phyloP scores from a whole-genome alignment of 2,888 invertebrate genomes.

The Tetranychus piercei region DNA sequence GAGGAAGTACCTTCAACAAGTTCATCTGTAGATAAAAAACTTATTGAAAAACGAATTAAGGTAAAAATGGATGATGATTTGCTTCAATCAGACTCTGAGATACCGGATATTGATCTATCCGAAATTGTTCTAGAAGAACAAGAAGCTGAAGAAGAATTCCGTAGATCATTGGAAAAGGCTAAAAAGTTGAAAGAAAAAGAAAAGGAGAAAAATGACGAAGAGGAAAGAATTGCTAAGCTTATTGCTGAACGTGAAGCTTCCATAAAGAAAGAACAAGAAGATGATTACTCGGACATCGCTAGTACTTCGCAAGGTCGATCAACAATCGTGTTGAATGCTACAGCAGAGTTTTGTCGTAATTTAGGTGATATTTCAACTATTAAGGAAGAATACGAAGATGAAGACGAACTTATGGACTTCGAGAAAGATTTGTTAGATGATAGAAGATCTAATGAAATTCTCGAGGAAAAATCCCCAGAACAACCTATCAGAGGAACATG shows the following conservation, averaged over 20 bases:
- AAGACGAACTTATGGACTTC: conserved; percentile 12
- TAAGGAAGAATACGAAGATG: conserved; percentile 51
- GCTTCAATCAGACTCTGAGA: conserved; percentile 13
- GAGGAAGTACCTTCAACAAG: not conserved
- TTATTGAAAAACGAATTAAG: conserved; percentile 9
- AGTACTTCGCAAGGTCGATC: conserved; percentile 24
- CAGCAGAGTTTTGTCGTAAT: conserved; percentile 89
- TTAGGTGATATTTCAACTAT: conserved; percentile 88
- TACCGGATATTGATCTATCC: conserved; percentile 34
- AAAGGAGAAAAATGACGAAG: conserved; percentile 11
- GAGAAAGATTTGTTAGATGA: conserved; percentile 9
- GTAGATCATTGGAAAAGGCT: conserved; percentile 50
- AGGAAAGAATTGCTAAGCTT: conserved; percentile 13
- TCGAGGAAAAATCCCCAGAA: not conserved
- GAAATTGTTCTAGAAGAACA: conserved; percentile 48
- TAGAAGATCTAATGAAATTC: not conserved
- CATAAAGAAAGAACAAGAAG: conserved; percentile 10
- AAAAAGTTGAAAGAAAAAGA: conserved; percentile 46
- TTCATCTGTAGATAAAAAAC: not conserved
- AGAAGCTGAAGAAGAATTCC: conserved; percentile 49
- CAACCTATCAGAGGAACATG: conserved; percentile 44
- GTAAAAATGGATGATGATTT: not conserved
- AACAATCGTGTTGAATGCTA: conserved; percentile 66
- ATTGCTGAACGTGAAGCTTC: conserved; percentile 9
- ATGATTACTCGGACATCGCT: not conserved